phyloP scores from a whole-genome alignment of 2,888 invertebrate species.

The Melipona bicolor region DNA sequence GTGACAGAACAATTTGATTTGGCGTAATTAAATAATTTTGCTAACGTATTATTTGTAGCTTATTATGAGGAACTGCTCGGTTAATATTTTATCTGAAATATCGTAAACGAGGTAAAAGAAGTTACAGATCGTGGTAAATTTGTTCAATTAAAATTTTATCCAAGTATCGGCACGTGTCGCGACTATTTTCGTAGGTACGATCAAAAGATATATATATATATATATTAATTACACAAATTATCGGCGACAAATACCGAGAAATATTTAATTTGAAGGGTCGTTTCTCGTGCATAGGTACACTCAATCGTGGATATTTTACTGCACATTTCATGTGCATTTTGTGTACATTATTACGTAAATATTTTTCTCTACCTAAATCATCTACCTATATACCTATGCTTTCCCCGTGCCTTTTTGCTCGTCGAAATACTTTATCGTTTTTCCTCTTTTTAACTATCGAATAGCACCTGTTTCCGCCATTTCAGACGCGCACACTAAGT shows the following conservation, averaged over 20 bases:
- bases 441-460: constrained; percentile 66
- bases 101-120: neutral
- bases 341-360: constrained; percentile 69
- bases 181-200: neutral
- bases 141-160: neutral
- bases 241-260: constrained; percentile 37
- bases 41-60: neutral
- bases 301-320: constrained; percentile 23
- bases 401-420: constrained; percentile 25
- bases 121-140: neutral
- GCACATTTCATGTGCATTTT: constrained; percentile 15
- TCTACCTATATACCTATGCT: constrained; percentile 73
- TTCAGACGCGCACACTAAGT: constrained; percentile 57
- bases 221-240: too few species aligned
- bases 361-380: constrained; percentile 74
- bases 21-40: neutral
- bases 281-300: constrained; percentile 37
- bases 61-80: neutral
- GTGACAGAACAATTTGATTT: neutral
- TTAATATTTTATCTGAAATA: neutral
- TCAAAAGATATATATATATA: neutral
- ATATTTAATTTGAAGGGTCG: neutral
- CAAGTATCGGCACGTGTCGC: neutral
- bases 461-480: constrained; percentile 75
- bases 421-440: constrained; percentile 37